A percentile compares a stretch with the other conserved stretches of the same genome.
These are phyloP conservation scores for Ashinkailepas kermadecensis DNA, from an alignment of 2,888 invertebrate species.

Conservation along the genomic window DNA sequence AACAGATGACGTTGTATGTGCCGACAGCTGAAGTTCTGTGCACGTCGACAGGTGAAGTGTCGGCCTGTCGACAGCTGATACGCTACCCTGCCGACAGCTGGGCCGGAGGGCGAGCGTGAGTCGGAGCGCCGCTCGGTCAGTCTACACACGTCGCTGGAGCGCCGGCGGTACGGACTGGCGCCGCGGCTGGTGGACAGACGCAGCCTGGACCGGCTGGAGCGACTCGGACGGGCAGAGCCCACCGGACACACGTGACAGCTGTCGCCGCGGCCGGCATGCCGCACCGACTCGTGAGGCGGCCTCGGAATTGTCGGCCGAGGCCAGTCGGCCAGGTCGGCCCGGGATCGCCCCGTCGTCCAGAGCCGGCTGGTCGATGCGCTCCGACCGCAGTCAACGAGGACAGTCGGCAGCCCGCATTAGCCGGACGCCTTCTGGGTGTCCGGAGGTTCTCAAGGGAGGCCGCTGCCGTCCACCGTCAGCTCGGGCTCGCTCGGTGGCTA, in stretches of 20 bases:
- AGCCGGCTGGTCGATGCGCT: too few relatives aligned
- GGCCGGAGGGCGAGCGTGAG: neutral
- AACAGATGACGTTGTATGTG: too few relatives aligned
- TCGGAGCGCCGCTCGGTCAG: neutral
- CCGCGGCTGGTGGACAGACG: slow-evolving; percentile 1
- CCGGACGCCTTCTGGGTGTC: too few relatives aligned
- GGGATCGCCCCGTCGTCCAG: too few relatives aligned
- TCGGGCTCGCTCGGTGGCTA: too few relatives aligned
- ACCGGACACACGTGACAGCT: neutral
- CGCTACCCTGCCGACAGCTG: neutral
- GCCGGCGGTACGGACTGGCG: neutral
- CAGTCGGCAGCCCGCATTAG: too few relatives aligned
- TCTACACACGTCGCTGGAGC: neutral
- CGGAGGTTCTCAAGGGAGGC: too few relatives aligned
- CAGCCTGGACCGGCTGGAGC: neutral
- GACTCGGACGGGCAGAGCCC: neutral
- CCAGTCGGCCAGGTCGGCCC: neutral
- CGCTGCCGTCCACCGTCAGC: too few relatives aligned
- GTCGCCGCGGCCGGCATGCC: neutral
- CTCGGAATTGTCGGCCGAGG: neutral
- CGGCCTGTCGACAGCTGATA: too few relatives aligned
- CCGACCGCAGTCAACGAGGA: too few relatives aligned
- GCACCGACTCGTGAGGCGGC: neutral
- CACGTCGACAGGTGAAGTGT: too few relatives aligned
- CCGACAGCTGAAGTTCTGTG: too few relatives aligned